phyloP scores from a whole-genome alignment of 2,797 vertebrate species.

The Microctenopoma lineatum region DNA sequence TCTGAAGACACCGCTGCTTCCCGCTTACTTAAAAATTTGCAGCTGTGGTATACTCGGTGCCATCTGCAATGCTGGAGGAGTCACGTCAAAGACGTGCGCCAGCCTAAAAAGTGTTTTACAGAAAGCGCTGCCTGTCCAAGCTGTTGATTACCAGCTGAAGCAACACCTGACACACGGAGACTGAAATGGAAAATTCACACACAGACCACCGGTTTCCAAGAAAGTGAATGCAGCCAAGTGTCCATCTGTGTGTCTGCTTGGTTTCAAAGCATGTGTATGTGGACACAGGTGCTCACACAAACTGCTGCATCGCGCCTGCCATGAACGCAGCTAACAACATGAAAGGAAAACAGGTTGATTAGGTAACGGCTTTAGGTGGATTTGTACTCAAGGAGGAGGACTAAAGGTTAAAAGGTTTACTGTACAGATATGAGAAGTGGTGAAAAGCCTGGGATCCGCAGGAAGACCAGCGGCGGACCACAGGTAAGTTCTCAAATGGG shows the following conservation, averaged over 20 bases:
- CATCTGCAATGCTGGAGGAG: constrained; percentile 21
- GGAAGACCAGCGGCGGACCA: too few species aligned
- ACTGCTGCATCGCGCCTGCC: constrained; percentile 28
- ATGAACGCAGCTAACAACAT: constrained; percentile 9
- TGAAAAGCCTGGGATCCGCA: too few species aligned
- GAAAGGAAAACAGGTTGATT: constrained; percentile 14
- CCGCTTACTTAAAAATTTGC: constrained; percentile 23
- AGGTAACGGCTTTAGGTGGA: too few species aligned
- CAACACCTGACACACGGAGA: constrained; percentile 40
- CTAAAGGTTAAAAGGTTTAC: too few species aligned
- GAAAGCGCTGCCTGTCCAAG: constrained; percentile 15
- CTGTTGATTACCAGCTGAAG: constrained; percentile 28
- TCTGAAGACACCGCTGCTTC: constrained; percentile 23
- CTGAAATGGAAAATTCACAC: constrained; percentile 22
- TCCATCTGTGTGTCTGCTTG: constrained; percentile 51
- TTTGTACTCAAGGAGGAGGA: too few species aligned
- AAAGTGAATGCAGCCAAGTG: constrained; percentile 42
- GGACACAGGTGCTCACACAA: constrained; percentile 8
- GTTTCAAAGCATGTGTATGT: constrained; percentile 46
- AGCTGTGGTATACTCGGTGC: constrained; percentile 8
- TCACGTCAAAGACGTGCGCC: constrained; percentile 29
- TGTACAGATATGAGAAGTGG: too few species aligned
- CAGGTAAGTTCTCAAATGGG: too few species aligned
- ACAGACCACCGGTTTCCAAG: constrained; percentile 28
- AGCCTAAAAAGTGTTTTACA: constrained; percentile 25